Base-by-base conservation (phyloP, 2,888 invertebrate species). In the Malacosoma neustria region DNA sequence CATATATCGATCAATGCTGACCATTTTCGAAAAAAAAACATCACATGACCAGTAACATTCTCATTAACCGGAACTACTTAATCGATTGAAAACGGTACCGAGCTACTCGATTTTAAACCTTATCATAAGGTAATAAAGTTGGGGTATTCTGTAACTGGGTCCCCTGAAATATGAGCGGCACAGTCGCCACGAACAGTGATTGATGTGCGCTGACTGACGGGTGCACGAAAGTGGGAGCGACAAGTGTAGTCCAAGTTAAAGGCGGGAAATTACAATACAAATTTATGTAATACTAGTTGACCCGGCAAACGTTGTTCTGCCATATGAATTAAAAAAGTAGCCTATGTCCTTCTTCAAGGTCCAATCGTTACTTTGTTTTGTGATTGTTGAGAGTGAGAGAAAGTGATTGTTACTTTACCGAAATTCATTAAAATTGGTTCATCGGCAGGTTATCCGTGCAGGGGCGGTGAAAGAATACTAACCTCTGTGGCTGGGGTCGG, bases 191-290 rank as follows among this genome's bases (percentile, higher is more conserved):
- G 60, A 73, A 69, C 79, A 72, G 75, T 81, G 81, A 80, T 80
- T 81, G 81, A 81, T 81, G 80, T 65, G 72, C 61, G 68, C 66
- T 80, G 81, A 81, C 74, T 79, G 81, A 73, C 72, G 69, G 66
- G 72, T 65, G 66, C 70, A 76, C 76, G 79, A 63, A 72, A 64
- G 64, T 70, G 63, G 76, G 74, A 68, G 67, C 58, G 64, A 39
- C 43, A n/a, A n/a, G n/a, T 39, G 14, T 42, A 54, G 63, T 3
- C 0, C 29, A 51, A 61, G 49, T 29, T 29, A 2, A 3, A 34
- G n/a, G n/a, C n/a, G n/a, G n/a, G n/a, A n/a, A n/a, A n/a, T n/a
- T n/a, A n/a, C n/a, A n/a, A n/a, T n/a, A n/a, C n/a, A n/a, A n/a
- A n/a, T n/a, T n/a, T n/a, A n/a, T n/a, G n/a, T n/a, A n/a, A n/a